Conservation (phyloP, 1,140 invertebrate species). For the Drosophila bocki region DNA sequence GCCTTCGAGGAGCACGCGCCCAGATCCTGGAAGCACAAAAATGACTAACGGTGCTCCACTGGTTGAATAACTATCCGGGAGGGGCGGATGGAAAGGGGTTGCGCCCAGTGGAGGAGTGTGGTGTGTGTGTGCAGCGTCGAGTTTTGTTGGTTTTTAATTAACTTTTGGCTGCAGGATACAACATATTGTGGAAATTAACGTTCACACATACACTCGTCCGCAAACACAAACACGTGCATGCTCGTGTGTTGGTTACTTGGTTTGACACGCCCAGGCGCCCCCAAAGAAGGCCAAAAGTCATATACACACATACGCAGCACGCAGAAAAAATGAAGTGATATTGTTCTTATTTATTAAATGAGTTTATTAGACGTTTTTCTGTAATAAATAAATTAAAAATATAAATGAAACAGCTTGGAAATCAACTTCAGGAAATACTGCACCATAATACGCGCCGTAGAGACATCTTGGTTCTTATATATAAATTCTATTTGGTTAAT, state of each 20-base stretch:
- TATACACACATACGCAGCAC: not conserved
- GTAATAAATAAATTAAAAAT: no score
- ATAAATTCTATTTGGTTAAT: not conserved
- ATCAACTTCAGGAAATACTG: no score
- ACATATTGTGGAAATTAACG: conserved; percentile 85
- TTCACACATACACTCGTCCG: conserved; percentile 54
- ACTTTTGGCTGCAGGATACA: conserved; percentile 85
- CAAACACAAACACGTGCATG: conserved; percentile 63
- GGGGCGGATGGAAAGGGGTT: not conserved
- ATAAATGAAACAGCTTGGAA: no score
- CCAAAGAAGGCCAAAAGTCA: conserved; percentile 45
- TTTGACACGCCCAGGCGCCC: conserved; percentile 51
- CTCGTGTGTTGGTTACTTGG: conserved; percentile 48
- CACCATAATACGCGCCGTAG: no score
- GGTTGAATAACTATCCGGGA: conserved; percentile 4
- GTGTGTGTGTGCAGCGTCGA: conserved; percentile 50
- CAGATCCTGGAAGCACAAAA: conserved; percentile 46
- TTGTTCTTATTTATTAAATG: not conserved
- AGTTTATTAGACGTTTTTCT: no score
- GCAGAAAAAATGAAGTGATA: conserved; percentile 13
- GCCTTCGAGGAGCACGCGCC: conserved; percentile 24
- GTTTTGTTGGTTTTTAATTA: conserved; percentile 85
- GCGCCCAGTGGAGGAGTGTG: not conserved
- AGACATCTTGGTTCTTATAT: no score
- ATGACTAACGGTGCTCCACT: conserved; percentile 37